Percentiles rank a stretch among this genome's conserved stretches.
Conservation (phyloP, 2,888 invertebrate species). For the Papilio demoleus region DNA sequence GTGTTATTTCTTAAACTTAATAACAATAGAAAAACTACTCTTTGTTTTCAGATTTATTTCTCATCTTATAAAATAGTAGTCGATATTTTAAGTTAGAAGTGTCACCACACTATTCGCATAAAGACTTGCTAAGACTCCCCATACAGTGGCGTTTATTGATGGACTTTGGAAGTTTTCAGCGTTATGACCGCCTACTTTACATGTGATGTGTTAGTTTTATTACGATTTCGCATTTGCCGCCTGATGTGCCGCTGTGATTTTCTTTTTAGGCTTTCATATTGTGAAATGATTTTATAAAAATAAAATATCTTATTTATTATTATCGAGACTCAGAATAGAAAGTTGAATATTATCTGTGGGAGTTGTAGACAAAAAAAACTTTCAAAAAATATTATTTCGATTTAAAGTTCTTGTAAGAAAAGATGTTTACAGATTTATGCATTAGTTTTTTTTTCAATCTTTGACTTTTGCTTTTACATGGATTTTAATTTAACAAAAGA, state of each 20-base stretch:
- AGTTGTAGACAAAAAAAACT: too few species aligned
- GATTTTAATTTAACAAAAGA: too few species aligned
- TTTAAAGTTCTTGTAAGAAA: too few species aligned
- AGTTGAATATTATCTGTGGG: neutral
- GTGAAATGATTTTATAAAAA: conserved; percentile 32
- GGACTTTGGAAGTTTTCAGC: conserved; percentile 83
- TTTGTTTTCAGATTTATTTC: neutral
- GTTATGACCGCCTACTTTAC: conserved; percentile 80
- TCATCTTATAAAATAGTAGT: conserved; percentile 2
- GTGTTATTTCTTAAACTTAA: neutral
- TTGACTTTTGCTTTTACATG: too few species aligned
- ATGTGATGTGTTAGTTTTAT: conserved; percentile 80
- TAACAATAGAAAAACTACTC: neutral
- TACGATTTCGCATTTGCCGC: conserved; percentile 83
- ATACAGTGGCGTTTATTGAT: conserved; percentile 80
- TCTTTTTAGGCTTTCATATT: conserved; percentile 49
- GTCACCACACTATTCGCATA: conserved; percentile 49
- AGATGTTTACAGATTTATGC: too few species aligned
- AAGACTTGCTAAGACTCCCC: conserved; percentile 67
- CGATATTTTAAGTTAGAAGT: conserved; percentile 44
- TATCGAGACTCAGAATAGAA: neutral
- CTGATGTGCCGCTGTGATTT: conserved; percentile 65
- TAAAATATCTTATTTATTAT: conserved; percentile 3
- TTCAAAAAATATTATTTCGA: too few species aligned
- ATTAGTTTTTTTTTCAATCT: too few species aligned